Base-by-base conservation (phyloP, 1,140 invertebrate genomes). In the Pseudomyrmex flavicornis region DNA sequence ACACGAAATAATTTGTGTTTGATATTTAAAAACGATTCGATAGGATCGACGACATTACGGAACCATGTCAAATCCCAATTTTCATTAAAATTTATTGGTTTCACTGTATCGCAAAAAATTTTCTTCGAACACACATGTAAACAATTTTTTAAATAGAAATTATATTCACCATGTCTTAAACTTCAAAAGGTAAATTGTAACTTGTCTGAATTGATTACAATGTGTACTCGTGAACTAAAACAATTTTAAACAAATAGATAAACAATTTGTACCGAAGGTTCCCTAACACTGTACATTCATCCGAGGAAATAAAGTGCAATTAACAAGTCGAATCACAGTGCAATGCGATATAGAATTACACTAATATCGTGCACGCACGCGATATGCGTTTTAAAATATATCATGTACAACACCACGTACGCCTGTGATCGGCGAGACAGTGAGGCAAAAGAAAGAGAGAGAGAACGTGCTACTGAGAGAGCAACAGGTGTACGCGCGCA, bases 401-500 rank as follows among this genome's bases (percentile, higher is more conserved):
- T 59, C 74, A 62, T 35, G 66, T 72, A 7, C 35, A 35, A 35
- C 88, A 88, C 77, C 84, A 54, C 46, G 62, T 69, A 65, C 63
- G 62, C 75, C 22, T 48, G 44, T 22, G 46, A n/a, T 54, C 54
- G 17, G 15, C 52, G n/a, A 54, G 35, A 54, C 20, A 17, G 54
- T 50, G 65, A 15, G 17, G 26, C 15, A 48, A 50, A 58, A 44
- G 44, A 72, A 2, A 50, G 35, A 56, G 9, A 58, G 13, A 20
- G 17, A 50, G 10, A 15, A 22, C 12, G 50, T 26, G 5, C 52
- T 69, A 48, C 52, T 26, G 5, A 4, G 35, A 54, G 26, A 26
- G 82, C 85, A 88, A 88, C 85, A 88, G 85, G 85, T 88, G 85
- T 54, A 22, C 5, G 35, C 35, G 35, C 35, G 35, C 35, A 35